These are phyloP conservation scores for Micrasema minimum DNA, from an alignment of 1,140 invertebrate species.

Conservation along the genomic window DNA sequence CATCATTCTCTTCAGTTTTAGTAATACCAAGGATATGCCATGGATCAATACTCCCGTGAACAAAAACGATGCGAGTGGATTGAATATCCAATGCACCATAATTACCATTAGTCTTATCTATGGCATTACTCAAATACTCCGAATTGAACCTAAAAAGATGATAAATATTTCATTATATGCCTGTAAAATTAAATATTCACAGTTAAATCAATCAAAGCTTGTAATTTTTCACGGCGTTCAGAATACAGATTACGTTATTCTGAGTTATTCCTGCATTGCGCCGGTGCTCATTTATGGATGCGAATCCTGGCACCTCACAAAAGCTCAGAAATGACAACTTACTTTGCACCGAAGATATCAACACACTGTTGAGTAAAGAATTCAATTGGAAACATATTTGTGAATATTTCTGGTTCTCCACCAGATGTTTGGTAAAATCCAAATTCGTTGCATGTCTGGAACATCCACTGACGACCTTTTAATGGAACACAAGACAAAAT, in stretches of 20 bases:
- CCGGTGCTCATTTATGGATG: too few species aligned
- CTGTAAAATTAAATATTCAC: too few species aligned
- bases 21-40: constrained; percentile 89
- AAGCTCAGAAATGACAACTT: constrained; percentile 55
- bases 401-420: constrained; percentile 78
- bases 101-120: constrained; percentile 78
- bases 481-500: constrained; percentile 24
- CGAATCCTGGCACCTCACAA: too few species aligned
- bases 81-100: constrained; percentile 83
- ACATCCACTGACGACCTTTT: constrained; percentile 86
- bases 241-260: too few species aligned
- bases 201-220: too few species aligned
- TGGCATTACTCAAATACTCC: constrained; percentile 70
- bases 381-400: constrained; percentile 78
- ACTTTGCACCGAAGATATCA: constrained; percentile 76
- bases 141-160: constrained; percentile 69
- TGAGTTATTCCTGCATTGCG: too few species aligned
- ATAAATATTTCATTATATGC: too few species aligned
- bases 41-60: constrained; percentile 92
- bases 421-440: constrained; percentile 93
- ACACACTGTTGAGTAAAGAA: constrained; percentile 86
- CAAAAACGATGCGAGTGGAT: constrained; percentile 82
- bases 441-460: constrained; percentile 95
- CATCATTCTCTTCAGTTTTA: constrained; percentile 65
- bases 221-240: too few species aligned